phyloP scores from a whole-genome alignment of 2,113 vertebrate species.

The Apeltes quadracus region DNA sequence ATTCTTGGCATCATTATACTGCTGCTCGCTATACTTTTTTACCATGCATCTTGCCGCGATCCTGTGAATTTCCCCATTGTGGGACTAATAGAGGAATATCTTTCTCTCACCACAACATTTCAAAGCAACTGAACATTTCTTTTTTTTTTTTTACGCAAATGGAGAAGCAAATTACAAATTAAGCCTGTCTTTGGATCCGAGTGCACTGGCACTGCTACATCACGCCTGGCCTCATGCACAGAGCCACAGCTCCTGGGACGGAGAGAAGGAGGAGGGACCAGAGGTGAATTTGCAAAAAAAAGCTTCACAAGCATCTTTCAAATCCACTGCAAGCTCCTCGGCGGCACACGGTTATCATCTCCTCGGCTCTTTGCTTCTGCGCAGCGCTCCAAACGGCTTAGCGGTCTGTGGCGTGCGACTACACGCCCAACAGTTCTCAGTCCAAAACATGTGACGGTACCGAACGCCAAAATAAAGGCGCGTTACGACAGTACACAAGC shows the following conservation, averaged over 20 bases:
- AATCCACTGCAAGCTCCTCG: conserved; percentile 55
- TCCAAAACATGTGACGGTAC: conserved; percentile 18
- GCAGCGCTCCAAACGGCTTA: conserved; percentile 38
- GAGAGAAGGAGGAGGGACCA: conserved; percentile 51
- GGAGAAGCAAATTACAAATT: conserved; percentile 50
- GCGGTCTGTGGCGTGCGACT: conserved; percentile 13
- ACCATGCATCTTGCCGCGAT: no score
- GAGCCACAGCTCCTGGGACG: conserved; percentile 66
- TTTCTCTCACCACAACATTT: neutral
- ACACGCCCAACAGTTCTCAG: conserved; percentile 24
- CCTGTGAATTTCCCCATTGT: no score
- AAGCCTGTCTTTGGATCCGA: conserved; percentile 54
- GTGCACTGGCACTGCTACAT: conserved; percentile 50
- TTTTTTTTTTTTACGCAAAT: conserved; percentile 28
- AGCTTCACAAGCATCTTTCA: conserved; percentile 58
- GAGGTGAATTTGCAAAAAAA: conserved; percentile 42
- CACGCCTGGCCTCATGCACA: conserved; percentile 66
- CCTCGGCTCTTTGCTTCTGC: conserved; percentile 16
- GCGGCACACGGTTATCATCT: conserved; percentile 44
- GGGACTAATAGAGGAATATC: no score
- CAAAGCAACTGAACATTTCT: conserved; percentile 23
- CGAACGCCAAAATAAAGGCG: neutral
- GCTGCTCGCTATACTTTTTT: no score
- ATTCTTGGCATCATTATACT: no score
- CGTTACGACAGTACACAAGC: neutral